Conservation (phyloP, 2,797 vertebrate genomes). For the Crocidura indochinensis region DNA sequence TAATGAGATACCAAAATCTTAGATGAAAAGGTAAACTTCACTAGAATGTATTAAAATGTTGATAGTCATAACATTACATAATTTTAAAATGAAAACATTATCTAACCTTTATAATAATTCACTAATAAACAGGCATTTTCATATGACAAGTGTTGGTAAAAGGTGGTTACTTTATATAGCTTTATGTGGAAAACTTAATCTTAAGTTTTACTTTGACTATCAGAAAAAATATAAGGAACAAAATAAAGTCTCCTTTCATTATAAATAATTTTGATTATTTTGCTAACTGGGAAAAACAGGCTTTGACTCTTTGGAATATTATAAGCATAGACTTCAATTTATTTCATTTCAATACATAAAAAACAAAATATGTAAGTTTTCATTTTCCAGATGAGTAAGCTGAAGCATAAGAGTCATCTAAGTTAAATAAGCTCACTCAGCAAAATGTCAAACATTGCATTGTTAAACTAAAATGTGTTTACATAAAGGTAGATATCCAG, state of each 20-base stretch:
- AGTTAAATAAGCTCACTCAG: neutral
- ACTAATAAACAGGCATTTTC: neutral
- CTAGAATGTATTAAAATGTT: neutral
- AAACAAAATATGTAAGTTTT: neutral
- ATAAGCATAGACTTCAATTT: neutral
- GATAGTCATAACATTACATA: neutral
- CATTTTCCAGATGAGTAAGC: neutral
- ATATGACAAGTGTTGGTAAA: neutral
- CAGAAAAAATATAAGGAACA: constrained; percentile 1
- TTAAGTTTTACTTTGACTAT: neutral
- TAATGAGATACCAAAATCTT: neutral
- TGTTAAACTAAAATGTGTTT: constrained; percentile 1
- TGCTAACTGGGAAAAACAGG: neutral
- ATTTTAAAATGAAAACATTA: neutral
- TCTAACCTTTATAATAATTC: neutral
- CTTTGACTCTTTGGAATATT: neutral
- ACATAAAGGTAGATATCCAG: neutral
- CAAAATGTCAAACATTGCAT: constrained; percentile 6
- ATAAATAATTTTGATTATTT: neutral
- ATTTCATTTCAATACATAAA: constrained; percentile 5
- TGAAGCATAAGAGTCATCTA: constrained; percentile 41
- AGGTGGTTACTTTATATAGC: neutral
- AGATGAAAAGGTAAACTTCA: neutral
- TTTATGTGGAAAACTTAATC: neutral
- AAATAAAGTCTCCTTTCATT: neutral